These are phyloP conservation scores for Ceuthmochares aereus DNA, from an alignment of 2,113 vertebrate species.

Conservation along the genomic window DNA sequence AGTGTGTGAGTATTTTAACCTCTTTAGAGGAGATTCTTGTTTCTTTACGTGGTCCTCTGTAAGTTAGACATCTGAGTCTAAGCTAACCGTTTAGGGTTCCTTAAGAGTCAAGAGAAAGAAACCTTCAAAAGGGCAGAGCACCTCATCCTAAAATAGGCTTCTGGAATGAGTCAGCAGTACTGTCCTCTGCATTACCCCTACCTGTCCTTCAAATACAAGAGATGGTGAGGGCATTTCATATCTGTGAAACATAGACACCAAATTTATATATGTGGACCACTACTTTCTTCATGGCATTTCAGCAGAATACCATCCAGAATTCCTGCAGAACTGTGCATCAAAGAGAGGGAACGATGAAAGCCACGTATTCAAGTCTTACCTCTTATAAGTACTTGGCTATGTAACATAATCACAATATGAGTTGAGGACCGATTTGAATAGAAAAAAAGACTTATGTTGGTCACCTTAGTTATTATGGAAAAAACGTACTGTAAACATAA, in stretches of 20 bases:
- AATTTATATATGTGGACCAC: neutral
- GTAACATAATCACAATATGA: neutral
- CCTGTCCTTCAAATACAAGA: neutral
- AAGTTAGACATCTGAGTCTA: neutral
- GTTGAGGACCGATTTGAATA: constrained; percentile 36
- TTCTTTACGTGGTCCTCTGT: neutral
- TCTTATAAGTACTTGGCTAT: neutral
- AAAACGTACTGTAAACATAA: constrained; percentile 63
- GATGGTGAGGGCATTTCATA: neutral
- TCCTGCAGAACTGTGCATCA: neutral
- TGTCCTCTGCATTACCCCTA: neutral
- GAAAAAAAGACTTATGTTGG: constrained; percentile 65
- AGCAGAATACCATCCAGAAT: neutral
- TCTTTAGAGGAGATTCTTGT: neutral
- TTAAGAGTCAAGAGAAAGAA: neutral
- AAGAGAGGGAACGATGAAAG: rapidly evolving
- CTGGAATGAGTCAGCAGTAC: constrained; percentile 7
- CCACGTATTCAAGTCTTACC: neutral
- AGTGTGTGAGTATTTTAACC: neutral
- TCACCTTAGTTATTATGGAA: constrained; percentile 72
- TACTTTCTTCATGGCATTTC: neutral
- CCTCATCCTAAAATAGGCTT: neutral
- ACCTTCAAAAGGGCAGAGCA: neutral
- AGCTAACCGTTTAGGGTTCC: neutral
- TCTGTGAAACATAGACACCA: neutral